Base-by-base conservation (phyloP, 2,113 vertebrate genomes). In the Terrapene triunguis region DNA sequence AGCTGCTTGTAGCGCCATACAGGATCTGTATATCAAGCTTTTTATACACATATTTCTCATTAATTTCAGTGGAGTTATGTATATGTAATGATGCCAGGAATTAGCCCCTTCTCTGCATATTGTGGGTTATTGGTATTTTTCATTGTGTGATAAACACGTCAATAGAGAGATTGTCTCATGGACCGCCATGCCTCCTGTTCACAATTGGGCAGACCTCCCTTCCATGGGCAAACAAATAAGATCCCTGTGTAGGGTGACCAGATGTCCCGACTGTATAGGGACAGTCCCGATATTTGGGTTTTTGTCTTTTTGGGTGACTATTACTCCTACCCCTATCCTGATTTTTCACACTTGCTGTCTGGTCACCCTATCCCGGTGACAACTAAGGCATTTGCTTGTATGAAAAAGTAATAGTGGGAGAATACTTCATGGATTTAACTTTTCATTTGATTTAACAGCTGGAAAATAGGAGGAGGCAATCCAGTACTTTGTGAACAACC, bases 11-110 rank as follows among this genome's bases (percentile, higher is more conserved):
- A 57, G 47, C 42, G 8, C 38, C 84, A 87, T 19, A 5, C 85
- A 53, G 53, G 53, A 89, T 72, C 9, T 80, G 14, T 48, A 89
- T 84, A 2, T 2, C 83, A 11, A 22, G 80, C 42, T 92, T 96
- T 51, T 14, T 72, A 82, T 89, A 11, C 84, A 83, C 82, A 6
- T 90, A 79, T 82, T 94, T 95, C 88, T 81, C 9, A 55, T 55
- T 65, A 32, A 1, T 1, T 87, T 85, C 76, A 65, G 0, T 25
- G 4, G 24, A 2, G 1, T 1, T 74, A 65, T 92, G 3, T 92
- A 38, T 47, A 44, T 27, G 42, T 10, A 92, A 80, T 35, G 57
- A 65, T 7, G 3, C 2, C 4, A 27, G 10, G 38, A 74, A 92
- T 93, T 74, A 21, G 5, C 4, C 3, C 86, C 22, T 82, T 78